Base-by-base conservation (phyloP, 30 jellyfish, hydroid and myxozoan species). In the Morbakka virulenta region DNA sequence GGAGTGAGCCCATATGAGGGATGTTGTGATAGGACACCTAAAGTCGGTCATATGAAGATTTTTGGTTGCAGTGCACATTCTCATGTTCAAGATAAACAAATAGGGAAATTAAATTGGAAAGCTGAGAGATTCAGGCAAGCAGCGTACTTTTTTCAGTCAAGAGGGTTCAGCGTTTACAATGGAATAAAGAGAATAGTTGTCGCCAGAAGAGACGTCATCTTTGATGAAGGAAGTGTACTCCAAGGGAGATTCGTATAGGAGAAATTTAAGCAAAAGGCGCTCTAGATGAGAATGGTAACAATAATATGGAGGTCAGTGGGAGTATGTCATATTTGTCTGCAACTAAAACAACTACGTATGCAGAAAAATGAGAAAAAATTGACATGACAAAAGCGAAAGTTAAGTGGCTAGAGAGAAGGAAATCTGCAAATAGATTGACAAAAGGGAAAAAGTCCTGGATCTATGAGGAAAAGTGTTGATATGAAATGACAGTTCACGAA, bases 41-140 rank as follows among this genome's bases (percentile, higher is more conserved):
- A 67, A 29, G 91, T 83, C 9, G 52, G 66, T 25, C 48, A 83
- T 51, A 41, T 83, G 13, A 35, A 83, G 22, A 72, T 72, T 2
- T 82, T 82, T 61, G 94, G 94, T 3, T 82, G 94, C 83, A n/a
- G 53, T 22, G 94, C 85, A 28, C 72, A 82, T 41, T 83, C 91
- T 30, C 87, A 68, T 21, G 82, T 80, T 50, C 69, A 67, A 29
- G 62, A 80, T 27, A 34, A 61, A 13, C 69, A 80, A 53, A 50
- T n/a, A 35, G n/a, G 52, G 52, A 83, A 83, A 63, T 20, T 76
- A 35, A 87, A 76, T 29, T 62, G 76, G 22, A 83, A 81, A 34
- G 30, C 91, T 4, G 50, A 33, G 35, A 61, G 23, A 31, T 52
- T 41, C 33, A 64, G 50, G 51, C 36, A 72, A 31, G 71, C 74